These are phyloP conservation scores for Puntigrus tetrazona DNA, from an alignment of 2,113 vertebrate species.

Conservation along the genomic window DNA sequence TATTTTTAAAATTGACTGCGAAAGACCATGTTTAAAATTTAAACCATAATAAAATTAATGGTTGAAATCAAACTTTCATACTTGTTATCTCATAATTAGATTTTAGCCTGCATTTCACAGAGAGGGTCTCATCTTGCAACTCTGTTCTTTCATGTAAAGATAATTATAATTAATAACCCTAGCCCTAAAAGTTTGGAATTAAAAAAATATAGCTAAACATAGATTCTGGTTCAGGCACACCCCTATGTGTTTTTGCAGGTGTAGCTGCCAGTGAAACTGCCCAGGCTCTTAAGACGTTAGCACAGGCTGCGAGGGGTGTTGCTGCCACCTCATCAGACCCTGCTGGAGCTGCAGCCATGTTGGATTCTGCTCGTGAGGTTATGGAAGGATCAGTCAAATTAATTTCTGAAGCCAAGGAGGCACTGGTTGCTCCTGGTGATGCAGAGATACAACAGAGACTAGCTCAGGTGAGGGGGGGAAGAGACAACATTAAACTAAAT, in stretches of 20 bases:
- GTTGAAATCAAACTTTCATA: no score
- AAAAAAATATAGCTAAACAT: not conserved
- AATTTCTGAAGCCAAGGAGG: constrained; percentile 94
- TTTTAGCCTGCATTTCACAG: no score
- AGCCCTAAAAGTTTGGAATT: not conserved
- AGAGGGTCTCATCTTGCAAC: not conserved
- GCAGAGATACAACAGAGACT: constrained; percentile 94
- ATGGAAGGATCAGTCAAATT: constrained; percentile 96
- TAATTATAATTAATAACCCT: not conserved
- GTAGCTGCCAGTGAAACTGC: constrained; percentile 95
- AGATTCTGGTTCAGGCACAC: not conserved
- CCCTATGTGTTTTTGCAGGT: constrained; percentile 68
- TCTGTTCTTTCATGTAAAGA: not conserved
- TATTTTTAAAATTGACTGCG: no score
- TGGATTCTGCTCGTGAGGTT: constrained; percentile 92
- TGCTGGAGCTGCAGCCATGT: constrained; percentile 84
- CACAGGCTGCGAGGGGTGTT: constrained; percentile 91
- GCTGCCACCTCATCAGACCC: constrained; percentile 90
- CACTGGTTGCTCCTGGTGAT: constrained; percentile 89
- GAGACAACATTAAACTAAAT: no score
- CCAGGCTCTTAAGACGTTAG: constrained; percentile 90
- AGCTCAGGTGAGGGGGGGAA: constrained; percentile 83
- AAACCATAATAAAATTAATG: no score
- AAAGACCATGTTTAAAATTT: no score
- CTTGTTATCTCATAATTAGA: no score